Conservation (phyloP, 2,888 invertebrate genomes). For the Allacma fusca region DNA sequence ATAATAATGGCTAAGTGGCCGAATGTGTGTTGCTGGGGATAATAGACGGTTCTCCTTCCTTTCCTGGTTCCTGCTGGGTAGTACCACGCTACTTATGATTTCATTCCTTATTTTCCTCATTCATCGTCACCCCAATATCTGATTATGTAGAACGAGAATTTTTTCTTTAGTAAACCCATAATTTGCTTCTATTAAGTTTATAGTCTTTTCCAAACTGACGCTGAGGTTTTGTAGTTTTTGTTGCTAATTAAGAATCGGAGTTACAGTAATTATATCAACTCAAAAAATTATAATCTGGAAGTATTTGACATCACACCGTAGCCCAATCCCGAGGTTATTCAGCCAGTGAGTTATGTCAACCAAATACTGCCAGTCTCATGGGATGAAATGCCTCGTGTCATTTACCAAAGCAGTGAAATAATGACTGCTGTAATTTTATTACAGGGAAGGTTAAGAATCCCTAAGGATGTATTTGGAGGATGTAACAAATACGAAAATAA, state of each 20-base stretch:
- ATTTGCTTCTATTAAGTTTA: too few species aligned
- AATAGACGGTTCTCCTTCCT: conserved; percentile 15
- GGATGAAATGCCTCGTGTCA: neutral
- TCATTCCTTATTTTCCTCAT: neutral
- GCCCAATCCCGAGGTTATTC: neutral
- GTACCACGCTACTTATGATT: neutral
- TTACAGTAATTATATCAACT: too few species aligned
- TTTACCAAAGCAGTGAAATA: neutral
- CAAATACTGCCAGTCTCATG: neutral
- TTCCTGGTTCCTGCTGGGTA: conserved; percentile 24
- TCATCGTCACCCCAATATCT: neutral
- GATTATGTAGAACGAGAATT: neutral
- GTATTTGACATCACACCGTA: too few species aligned
- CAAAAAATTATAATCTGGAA: too few species aligned
- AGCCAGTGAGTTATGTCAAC: neutral
- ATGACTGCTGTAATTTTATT: conserved; percentile 32
- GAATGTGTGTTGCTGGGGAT: conserved; percentile 17
- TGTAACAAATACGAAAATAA: neutral
- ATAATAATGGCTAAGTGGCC: conserved; percentile 36
- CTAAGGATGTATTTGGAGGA: neutral
- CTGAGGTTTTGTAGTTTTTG: too few species aligned
- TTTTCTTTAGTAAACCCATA: too few species aligned
- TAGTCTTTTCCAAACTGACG: too few species aligned
- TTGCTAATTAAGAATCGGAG: too few species aligned
- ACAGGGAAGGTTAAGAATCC: conserved; percentile 31